Evolutionary conservation across 2,888 invertebrate species (phyloP), one percentile per base, ranked within the genome.

Genomic region (Acronicta psi): DNA sequence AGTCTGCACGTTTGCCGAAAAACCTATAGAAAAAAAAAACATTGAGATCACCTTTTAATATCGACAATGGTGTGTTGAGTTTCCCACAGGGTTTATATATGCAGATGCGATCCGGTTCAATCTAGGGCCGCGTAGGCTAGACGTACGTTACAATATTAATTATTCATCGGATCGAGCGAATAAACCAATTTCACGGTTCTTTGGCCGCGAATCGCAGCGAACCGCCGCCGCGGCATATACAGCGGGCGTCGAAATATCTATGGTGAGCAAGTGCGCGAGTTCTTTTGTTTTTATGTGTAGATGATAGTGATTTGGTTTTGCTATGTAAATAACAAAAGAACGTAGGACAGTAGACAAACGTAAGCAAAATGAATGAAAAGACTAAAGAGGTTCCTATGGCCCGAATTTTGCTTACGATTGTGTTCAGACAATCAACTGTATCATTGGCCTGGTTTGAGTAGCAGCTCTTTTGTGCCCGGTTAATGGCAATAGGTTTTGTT

Each of bases 161-260:
- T 94, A 94, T 94, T 94, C 94, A 94, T 94, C 92, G 94, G 92
- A 89, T 92, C 90, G 88, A 86, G 89, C 93, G 93, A 91, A 93
- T 93, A 93, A 93, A 93, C 91, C 94, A 94, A 94, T 94, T 94
- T 94, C 93, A 94, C 86, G 94, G 86, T 94, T 94, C 94, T 94
- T 94, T 94, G 94, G 91, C 74, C 84, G 77, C 90, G 89, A 85
- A 89, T 89, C 91, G 88, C 87, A 85, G 83, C 82, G 81, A 69
- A 80, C 81, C 80, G 78, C 81, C 80, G 78, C 81, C 75, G 80
- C 75, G 73, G 79, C 79, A 73, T 78, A 83, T 85, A 91, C 87
- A 89, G 91, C 77, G 59, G 73, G 85, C 37, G 56, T 50, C 46
- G 20, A 59, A 57, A 66, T 58, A 36, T 73, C 52, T 58, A 51